phyloP scores from a whole-genome alignment of 1,140 invertebrate genomes.

The Oryctes rhinoceros region DNA sequence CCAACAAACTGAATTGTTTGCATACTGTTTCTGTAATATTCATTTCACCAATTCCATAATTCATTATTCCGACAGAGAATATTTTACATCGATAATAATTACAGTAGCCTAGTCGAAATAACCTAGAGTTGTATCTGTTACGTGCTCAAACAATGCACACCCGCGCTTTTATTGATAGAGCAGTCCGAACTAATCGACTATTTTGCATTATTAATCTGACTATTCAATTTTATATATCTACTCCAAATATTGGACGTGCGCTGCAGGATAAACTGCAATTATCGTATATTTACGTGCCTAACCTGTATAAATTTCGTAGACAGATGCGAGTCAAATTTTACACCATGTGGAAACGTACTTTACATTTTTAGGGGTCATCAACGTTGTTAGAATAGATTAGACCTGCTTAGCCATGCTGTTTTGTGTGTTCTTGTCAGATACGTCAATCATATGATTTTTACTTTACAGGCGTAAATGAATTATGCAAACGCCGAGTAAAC shows the following conservation, averaged over 20 bases:
- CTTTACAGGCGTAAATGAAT: not conserved
- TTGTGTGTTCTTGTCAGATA: not conserved
- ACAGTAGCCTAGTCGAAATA: not conserved
- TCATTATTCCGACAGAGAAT: no score
- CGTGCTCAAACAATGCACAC: not conserved
- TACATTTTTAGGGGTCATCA: no score
- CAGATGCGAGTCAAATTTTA: no score
- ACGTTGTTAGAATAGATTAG: not conserved
- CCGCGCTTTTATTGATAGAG: not conserved
- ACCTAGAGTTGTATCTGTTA: not conserved
- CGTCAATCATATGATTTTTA: not conserved
- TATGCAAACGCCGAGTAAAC: not conserved
- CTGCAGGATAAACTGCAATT: slow-evolving; percentile 9
- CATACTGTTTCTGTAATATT: not conserved
- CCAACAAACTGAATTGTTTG: no score
- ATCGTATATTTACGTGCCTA: not conserved
- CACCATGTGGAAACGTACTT: no score
- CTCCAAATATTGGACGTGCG: not conserved
- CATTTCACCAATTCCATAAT: not conserved
- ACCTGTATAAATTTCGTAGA: not conserved
- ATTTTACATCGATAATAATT: not conserved
- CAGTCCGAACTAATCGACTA: slow-evolving; percentile 7
- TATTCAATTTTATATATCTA: slow-evolving; percentile 17
- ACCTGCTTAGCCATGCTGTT: not conserved
- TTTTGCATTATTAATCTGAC: slow-evolving; percentile 9